These are phyloP conservation scores for Amblyjoppa proteus DNA, from an alignment of 2,888 invertebrate species.

Conservation along the genomic window DNA sequence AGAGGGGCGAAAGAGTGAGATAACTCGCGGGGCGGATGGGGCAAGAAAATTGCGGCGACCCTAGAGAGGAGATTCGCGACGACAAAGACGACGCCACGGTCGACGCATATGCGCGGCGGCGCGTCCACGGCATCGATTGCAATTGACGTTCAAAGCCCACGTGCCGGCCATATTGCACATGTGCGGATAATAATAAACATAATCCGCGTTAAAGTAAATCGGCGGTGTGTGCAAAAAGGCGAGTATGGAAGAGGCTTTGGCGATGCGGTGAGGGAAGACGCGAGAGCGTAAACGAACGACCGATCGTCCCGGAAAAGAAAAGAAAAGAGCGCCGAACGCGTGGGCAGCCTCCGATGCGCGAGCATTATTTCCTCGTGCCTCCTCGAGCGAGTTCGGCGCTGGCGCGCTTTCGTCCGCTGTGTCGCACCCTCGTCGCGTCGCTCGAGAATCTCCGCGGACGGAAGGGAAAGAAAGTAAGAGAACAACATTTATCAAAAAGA, in stretches of 20 bases:
- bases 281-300: slow-evolving; percentile 38
- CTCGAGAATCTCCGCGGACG: slow-evolving; percentile 27
- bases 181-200: slow-evolving; percentile 65
- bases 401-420: slow-evolving; percentile 37
- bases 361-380: slow-evolving; percentile 45
- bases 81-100: not conserved
- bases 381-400: not conserved
- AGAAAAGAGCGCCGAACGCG: slow-evolving; percentile 53
- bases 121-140: slow-evolving; percentile 59
- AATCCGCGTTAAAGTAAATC: slow-evolving; percentile 63
- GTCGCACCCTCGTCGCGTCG: slow-evolving; percentile 18
- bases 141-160: slow-evolving; percentile 65
- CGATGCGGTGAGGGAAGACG: slow-evolving; percentile 18
- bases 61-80: slow-evolving; percentile 32
- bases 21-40: slow-evolving; percentile 62
- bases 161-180: slow-evolving; percentile 62
- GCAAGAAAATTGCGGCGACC: slow-evolving; percentile 77
- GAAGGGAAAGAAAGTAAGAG: not conserved
- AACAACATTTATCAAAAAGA: not conserved
- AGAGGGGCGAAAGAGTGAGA: slow-evolving; percentile 51
- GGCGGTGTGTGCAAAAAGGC: slow-evolving; percentile 57
- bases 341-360: slow-evolving; percentile 58
- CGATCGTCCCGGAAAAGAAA: slow-evolving; percentile 2
- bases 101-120: slow-evolving; percentile 1
- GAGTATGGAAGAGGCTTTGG: slow-evolving; percentile 58